phyloP scores from a whole-genome alignment of 2,888 invertebrate species.

The Torymus tubicola region DNA sequence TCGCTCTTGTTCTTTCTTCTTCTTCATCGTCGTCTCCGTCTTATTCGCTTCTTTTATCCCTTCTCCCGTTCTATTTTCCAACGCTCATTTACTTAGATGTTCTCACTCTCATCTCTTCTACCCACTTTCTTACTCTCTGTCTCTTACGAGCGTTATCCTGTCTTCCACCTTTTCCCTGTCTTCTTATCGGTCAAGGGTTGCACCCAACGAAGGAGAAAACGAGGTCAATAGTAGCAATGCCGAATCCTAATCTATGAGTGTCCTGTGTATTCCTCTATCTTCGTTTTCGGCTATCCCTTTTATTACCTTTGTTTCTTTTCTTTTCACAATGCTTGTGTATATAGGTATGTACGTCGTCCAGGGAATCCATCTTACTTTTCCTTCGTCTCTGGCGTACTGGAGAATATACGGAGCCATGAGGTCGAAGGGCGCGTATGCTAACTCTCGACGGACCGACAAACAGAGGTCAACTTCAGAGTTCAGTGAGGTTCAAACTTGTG shows the following conservation, averaged over 20 bases:
- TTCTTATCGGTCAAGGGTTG: neutral
- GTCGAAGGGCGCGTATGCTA: neutral
- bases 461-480: neutral
- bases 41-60: constrained; percentile 4
- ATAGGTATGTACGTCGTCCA: neutral
- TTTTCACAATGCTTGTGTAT: neutral
- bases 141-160: neutral
- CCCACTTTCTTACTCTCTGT: neutral
- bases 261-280: too few species aligned
- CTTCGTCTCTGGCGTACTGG: too few species aligned
- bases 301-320: too few species aligned
- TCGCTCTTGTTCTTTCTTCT: neutral
- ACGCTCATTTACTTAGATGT: neutral
- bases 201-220: neutral
- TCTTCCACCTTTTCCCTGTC: neutral
- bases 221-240: too few species aligned
- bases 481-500: too few species aligned
- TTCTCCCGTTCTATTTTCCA: neutral
- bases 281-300: too few species aligned
- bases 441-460: constrained; percentile 5
- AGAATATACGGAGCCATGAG: too few species aligned
- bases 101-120: neutral
- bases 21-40: neutral
- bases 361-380: too few species aligned
- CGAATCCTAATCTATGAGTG: too few species aligned